Percentiles rank a stretch among this genome's conserved stretches.
phyloP scores from a whole-genome alignment of 2,888 invertebrate species.

The Zygothrica quintamaculata region DNA sequence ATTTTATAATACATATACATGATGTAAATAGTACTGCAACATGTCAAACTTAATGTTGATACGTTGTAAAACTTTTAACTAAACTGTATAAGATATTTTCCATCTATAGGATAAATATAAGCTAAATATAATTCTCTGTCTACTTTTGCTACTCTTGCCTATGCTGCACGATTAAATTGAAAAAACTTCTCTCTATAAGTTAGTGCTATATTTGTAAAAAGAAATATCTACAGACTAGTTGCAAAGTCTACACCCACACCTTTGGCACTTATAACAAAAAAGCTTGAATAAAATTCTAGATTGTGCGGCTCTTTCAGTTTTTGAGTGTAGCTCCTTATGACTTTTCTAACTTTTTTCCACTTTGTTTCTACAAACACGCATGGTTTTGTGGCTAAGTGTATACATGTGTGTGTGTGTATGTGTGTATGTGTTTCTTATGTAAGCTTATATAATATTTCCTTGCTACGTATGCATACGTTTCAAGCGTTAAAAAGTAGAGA shows the following conservation, averaged over 20 bases:
- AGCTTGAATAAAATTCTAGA: conserved; percentile 39
- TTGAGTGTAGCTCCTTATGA: conserved; percentile 23
- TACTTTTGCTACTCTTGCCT: too few relatives aligned
- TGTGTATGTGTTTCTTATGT: conserved; percentile 22
- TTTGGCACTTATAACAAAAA: conserved; percentile 16
- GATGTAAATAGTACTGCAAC: too few relatives aligned
- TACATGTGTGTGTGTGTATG: conserved; percentile 1
- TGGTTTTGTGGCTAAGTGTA: too few relatives aligned
- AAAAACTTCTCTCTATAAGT: too few relatives aligned
- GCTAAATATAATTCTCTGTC: too few relatives aligned
- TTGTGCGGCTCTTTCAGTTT: conserved; percentile 33
- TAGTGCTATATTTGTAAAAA: not conserved
- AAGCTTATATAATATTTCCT: conserved; percentile 21
- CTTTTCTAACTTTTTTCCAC: conserved; percentile 35
- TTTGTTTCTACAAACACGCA: not conserved
- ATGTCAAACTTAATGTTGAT: too few relatives aligned
- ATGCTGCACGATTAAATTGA: too few relatives aligned
- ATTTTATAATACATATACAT: too few relatives aligned
- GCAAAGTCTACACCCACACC: not conserved
- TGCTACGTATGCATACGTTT: conserved; percentile 45
- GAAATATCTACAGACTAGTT: not conserved
- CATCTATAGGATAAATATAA: too few relatives aligned
- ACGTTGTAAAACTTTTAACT: too few relatives aligned
- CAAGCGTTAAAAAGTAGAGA: conserved; percentile 37
- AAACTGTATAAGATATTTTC: too few relatives aligned